Evolutionary conservation across 2,797 vertebrate species (phyloP), one percentile per base, ranked within the genome.

Genomic region (Tauraco hartlaubi): DNA sequence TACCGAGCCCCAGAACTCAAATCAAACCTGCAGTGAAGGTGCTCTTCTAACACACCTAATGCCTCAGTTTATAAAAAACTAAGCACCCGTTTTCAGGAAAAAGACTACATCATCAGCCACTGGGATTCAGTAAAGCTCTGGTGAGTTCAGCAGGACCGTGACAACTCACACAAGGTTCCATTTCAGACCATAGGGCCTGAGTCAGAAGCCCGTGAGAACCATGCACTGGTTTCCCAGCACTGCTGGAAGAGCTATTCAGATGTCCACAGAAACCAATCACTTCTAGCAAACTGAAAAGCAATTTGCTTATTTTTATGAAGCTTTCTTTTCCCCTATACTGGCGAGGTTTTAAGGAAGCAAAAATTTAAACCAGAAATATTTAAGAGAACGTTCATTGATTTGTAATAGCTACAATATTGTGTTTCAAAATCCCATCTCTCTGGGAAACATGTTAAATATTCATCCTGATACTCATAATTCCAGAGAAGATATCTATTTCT

Each of bases 311-410:
- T 91, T 92, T 87, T 22, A 44, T 64, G 56, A 66, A 59, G 35
- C 12, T 92, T 88, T 84, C 19, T 83, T 92, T 73, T 41, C 43
- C 54, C 22, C 51, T 81, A 17, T 11, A 43, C 59, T 66, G 55
- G 31, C 59, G 82, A 83, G 61, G 61, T 46, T 89, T 72, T 64
- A 61, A 91, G 74, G n/a, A 83, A 86, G 59, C 25, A 67, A 62
- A 58, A 13, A 62, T 76, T 90, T 31, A 79, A 94, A 91, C 10
- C 67, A 92, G 91, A 90, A 73, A 61, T 71, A 64, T 77, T 85
- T 51, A 68, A 58, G 26, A 86, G 52, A 86, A 58, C 31, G 17
- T 28, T 33, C 41, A 69, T 94, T 79, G 71, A 92, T 86, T 81
- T 78, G 37, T 69, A 85, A 93, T 61, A 79, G 12, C 44, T 81